Conservation (phyloP, 2,113 vertebrate genomes). For the Rhea americana region DNA sequence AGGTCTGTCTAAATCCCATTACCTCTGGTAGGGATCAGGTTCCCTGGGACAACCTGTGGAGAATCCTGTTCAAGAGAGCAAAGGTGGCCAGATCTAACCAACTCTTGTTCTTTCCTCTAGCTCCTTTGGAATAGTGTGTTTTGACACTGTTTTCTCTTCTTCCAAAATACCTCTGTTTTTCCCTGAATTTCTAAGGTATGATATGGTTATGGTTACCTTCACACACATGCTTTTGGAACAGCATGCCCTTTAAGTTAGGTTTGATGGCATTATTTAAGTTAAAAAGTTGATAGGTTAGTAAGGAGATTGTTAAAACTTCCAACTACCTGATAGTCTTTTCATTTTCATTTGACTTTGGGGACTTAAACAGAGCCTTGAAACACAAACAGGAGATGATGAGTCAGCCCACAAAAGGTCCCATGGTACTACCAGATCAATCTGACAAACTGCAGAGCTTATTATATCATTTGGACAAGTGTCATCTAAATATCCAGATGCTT, state of each 20-base stretch:
- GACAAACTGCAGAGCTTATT: constrained; percentile 19
- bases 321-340: not conserved
- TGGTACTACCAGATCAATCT: not conserved
- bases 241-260: not conserved
- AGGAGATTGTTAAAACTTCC: not conserved
- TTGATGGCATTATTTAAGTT: not conserved
- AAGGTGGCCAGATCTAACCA: not conserved
- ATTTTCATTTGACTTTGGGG: not conserved
- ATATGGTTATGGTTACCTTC: not conserved
- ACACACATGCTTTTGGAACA: not conserved
- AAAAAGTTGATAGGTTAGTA: not conserved
- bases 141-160: not conserved
- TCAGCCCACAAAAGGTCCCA: not conserved
- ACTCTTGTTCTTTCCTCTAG: not conserved
- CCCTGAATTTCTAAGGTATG: not conserved
- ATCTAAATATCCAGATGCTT: not conserved
- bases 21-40: not conserved
- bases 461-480: not conserved
- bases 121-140: not conserved
- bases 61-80: not conserved
- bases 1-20: not conserved
- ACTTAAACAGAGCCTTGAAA: not conserved
- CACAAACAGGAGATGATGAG: not conserved
- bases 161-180: not conserved
- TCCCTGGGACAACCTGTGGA: not conserved